Conservation (phyloP, 2,113 vertebrate genomes). For the Anhinga rufa region DNA sequence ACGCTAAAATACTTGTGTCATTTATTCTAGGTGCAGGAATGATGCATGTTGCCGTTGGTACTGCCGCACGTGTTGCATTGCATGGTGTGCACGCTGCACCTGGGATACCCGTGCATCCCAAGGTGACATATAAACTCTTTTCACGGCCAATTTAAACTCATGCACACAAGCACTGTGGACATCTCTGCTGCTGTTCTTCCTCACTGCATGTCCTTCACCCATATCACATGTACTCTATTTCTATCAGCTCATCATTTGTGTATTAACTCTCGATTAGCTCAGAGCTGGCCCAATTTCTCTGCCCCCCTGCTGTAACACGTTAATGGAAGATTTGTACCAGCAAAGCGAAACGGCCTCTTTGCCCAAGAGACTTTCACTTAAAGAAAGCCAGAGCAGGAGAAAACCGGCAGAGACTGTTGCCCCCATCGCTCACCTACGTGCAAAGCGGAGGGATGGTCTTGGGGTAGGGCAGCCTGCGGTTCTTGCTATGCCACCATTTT, state of each 20-base stretch:
- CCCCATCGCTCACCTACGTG: neutral
- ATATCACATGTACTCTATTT: fast-evolving
- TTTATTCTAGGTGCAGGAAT: fast-evolving
- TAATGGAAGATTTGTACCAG: conserved; percentile 32
- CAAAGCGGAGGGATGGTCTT: fast-evolving
- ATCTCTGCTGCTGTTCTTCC: neutral
- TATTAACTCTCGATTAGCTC: conserved; percentile 14
- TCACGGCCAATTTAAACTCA: neutral
- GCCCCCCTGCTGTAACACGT: neutral
- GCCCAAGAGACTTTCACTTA: neutral
- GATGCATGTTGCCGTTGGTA: fast-evolving
- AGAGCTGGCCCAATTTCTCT: neutral
- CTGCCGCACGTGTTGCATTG: fast-evolving
- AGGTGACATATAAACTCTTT: fast-evolving
- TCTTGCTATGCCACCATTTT: fast-evolving
- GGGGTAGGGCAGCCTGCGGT: neutral
- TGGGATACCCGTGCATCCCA: neutral
- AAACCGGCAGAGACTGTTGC: neutral
- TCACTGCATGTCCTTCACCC: neutral
- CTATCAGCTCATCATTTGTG: neutral
- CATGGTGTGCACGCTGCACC: fast-evolving
- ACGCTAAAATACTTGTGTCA: fast-evolving
- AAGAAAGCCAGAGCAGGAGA: neutral
- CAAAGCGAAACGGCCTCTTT: neutral
- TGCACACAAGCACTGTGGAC: neutral